Base-by-base conservation (phyloP, 2,113 vertebrate species). In the Pelodiscus sinensis region DNA sequence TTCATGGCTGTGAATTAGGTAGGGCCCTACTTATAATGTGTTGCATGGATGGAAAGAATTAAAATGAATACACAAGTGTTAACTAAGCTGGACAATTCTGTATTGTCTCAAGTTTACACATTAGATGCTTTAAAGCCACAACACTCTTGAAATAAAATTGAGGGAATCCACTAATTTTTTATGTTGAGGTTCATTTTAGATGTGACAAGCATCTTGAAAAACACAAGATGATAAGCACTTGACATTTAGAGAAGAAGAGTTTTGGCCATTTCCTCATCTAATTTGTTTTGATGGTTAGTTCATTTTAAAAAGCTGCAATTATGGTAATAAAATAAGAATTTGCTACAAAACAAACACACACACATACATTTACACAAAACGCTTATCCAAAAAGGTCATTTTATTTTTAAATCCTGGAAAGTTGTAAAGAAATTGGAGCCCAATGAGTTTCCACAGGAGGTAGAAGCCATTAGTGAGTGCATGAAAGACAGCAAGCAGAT, bases 401-500 rank as follows among this genome's bases (percentile, higher is more conserved):
- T 62, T 62, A 11, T 60, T 58, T 57, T 57, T 60, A 5, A 92
- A 89, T 82, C 50, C 50, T 90, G 92, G 86, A 94, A 96, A 94
- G 79, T 24, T 78, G 82, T 91, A 51, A 71, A 85, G 29, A 82
- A 35, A 86, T 35, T 35, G 31, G 93, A 92, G 85, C 80, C 56
- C 51, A 68, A n/a, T 71, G 89, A 94, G 68, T 92, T 95, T 92
- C 97, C 93, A 92, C 96, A 96, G 96, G 95, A 97, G 96, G 90
- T 57, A 92, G 85, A 96, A 79, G 93, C 96, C 95, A 92, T 96
- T 95, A 96, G 87, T 60, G 35, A 87, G 73, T 68, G 91, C 91
- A 92, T 84, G 94, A 95, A 96, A 95, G 97, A 97, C 95, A 92
- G 95, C 0, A 27, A 96, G 88, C 97, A 96, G 97, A 96, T 94